Evolutionary conservation across 2,888 invertebrate species (phyloP).

Genomic region (Julus scandinavius): DNA sequence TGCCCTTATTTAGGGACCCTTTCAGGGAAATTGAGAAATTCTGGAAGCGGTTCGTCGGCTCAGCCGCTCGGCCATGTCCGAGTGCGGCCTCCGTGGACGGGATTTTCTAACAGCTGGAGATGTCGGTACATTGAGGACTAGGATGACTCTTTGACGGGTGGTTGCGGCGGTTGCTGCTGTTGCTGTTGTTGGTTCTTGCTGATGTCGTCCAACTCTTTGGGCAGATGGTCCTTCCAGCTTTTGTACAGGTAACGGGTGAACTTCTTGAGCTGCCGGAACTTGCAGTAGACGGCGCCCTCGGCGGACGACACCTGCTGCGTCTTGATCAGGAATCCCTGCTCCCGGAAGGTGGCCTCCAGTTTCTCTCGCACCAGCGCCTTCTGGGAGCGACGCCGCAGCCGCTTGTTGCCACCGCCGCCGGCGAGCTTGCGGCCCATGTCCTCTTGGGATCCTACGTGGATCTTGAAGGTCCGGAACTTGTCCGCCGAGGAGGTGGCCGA

Average conservation of each 20-base stretch:
- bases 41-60: too few relatives aligned
- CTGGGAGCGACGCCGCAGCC: constrained; percentile 78
- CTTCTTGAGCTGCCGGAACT: constrained; percentile 88
- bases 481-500: not conserved
- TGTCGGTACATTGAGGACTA: too few relatives aligned
- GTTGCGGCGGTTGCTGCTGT: too few relatives aligned
- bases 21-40: too few relatives aligned
- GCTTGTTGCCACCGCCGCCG: constrained; percentile 54
- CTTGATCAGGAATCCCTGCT: constrained; percentile 91
- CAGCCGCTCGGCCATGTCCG: too few relatives aligned
- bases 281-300: constrained; percentile 93
- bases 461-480: constrained; percentile 56
- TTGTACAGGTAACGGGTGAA: constrained; percentile 90
- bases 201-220: constrained; percentile 63
- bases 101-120: too few relatives aligned
- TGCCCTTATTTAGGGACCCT: too few relatives aligned
- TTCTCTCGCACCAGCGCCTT: constrained; percentile 76
- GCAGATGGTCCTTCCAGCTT: constrained; percentile 93
- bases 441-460: constrained; percentile 57
- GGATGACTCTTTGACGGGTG: too few relatives aligned
- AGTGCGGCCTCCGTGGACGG: too few relatives aligned
- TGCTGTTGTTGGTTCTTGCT: too few relatives aligned
- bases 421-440: constrained; percentile 55
- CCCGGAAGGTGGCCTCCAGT: constrained; percentile 90
- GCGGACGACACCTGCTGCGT: constrained; percentile 93